Percentiles rank a stretch among this genome's conserved stretches.
These are phyloP conservation scores for Desmophyllum pertusum DNA, from an alignment of 92 coral and sea anemone species.

Conservation along the genomic window DNA sequence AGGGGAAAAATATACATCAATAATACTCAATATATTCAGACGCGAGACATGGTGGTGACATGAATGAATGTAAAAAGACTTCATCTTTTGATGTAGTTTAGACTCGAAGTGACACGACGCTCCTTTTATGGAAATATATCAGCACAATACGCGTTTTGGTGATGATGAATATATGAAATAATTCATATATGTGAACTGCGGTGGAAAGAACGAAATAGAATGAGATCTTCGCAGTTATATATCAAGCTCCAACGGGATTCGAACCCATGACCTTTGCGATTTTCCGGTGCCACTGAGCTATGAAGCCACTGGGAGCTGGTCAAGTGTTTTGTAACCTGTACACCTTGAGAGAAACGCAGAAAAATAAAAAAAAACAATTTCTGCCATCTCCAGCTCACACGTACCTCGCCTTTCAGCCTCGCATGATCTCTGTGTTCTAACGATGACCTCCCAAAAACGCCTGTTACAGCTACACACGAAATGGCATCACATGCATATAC, in stretches of 20 bases:
- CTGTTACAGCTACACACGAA: background rate
- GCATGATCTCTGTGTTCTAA: background rate
- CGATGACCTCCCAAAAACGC: background rate
- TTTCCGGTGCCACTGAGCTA: too few relatives aligned
- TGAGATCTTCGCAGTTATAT: too few relatives aligned
- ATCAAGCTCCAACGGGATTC: too few relatives aligned
- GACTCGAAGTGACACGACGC: background rate
- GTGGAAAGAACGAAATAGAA: too few relatives aligned
- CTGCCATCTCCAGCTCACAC: too few relatives aligned
- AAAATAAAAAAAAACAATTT: background rate
- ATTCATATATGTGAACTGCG: too few relatives aligned
- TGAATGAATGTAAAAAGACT: slow-evolving; percentile 9
- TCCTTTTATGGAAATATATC: background rate
- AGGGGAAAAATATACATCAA: background rate
- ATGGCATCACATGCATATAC: background rate
- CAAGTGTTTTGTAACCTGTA: background rate
- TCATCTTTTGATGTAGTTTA: background rate
- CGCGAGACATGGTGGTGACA: background rate
- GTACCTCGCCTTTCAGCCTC: too few relatives aligned
- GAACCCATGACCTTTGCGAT: too few relatives aligned
- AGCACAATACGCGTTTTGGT: too few relatives aligned
- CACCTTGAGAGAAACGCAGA: background rate
- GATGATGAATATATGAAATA: too few relatives aligned
- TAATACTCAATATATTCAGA: too few relatives aligned
- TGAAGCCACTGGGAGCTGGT: too few relatives aligned